phyloP scores from a whole-genome alignment of 2,113 vertebrate species.

The Cercocebus atys region DNA sequence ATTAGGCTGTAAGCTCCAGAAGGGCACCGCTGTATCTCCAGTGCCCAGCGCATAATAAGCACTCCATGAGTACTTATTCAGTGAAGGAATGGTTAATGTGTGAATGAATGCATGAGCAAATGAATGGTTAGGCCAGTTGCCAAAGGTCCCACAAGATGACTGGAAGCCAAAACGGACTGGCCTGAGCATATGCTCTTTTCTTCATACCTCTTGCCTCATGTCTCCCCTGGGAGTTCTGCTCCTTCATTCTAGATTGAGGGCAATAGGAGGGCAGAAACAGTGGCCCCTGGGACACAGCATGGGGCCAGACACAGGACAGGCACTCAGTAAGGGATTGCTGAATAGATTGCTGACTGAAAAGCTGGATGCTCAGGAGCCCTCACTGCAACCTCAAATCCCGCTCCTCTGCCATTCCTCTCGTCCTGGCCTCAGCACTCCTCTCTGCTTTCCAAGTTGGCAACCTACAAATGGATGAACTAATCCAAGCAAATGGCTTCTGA shows the following conservation, averaged over 20 bases:
- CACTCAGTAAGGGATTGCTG: not conserved
- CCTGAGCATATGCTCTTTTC: not conserved
- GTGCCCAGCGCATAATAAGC: not conserved
- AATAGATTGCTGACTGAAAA: not conserved
- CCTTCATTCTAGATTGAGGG: not conserved
- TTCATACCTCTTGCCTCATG: not conserved
- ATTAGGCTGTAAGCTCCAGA: not conserved
- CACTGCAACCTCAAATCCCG: not conserved
- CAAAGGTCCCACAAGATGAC: not conserved
- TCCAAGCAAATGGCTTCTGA: conserved; percentile 24
- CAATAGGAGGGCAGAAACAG: not conserved
- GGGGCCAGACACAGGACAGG: not conserved
- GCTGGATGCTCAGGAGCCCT: not conserved
- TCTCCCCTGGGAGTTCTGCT: not conserved
- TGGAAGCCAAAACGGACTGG: not conserved
- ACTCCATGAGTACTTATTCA: not conserved
- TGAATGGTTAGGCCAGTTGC: not conserved
- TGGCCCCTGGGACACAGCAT: not conserved
- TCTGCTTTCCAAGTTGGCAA: conserved; percentile 59
- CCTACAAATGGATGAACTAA: conserved; percentile 23
- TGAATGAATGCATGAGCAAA: conserved; percentile 1
- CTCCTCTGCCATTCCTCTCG: not conserved
- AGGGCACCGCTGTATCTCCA: not conserved
- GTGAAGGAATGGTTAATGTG: not conserved
- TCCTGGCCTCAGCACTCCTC: conserved; percentile 1